Evolutionary conservation across 1,140 invertebrate genomes (phyloP), one percentile per base, ranked within the genome.

Genomic region (Marisa cornuarietis): DNA sequence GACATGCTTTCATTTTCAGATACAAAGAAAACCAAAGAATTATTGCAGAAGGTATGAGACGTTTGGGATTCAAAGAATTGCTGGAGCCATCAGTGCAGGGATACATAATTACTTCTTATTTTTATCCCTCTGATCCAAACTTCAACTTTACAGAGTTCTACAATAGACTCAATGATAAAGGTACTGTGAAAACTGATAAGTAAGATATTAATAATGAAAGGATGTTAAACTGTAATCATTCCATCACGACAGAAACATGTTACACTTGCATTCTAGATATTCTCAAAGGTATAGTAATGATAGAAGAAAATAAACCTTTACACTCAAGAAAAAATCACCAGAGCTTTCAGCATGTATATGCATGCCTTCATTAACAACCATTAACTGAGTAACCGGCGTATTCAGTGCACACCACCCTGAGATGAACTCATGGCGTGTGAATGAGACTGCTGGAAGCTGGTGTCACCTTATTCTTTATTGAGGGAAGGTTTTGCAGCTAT

Each of bases 91-190:
- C 87, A 13, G 81, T 88, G 72, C 84, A 88, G 75, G 89, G 91
- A 24, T 91, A 91, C 83, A 92, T 93, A 58, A 93, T 93, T 65
- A 92, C 92, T 9, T 90, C 92, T 22, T 93, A 88, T 82, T 78
- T 81, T 76, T 92, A 87, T 82, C 92, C 92, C 10, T 81, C 87
- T 11, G 83, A 92, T 85, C 83, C 84, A 20, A 90, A 91, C 62
- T 93, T 93, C 84, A 84, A 87, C 74, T 92, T 92, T 82, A 84
- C 87, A 52, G 84, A 85, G 52, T 92, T 93, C 79, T 93, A 92
- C 83, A 80, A 85, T 16, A 86, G 83, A 75, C 87, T 93, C 4
- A 92, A 90, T 84, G 89, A 92, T 14, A 88, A 88, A 85, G 90
- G 91, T 58, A 58, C 16, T 58, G 54, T 58, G 11, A 58, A 58